These are phyloP conservation scores for Oreochromis mossambicus DNA, from an alignment of 2,797 vertebrate genomes.

Conservation along the genomic window DNA sequence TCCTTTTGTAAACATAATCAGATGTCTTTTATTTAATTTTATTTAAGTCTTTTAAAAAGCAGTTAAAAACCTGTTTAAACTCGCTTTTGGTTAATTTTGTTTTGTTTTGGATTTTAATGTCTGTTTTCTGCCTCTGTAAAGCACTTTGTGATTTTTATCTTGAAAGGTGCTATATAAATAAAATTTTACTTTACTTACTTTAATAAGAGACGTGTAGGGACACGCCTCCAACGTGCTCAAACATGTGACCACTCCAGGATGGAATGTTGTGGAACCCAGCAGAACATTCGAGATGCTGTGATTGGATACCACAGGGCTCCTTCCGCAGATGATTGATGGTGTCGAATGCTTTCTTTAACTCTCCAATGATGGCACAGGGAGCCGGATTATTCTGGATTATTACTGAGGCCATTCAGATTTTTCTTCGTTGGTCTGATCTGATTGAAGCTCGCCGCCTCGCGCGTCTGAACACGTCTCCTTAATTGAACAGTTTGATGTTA, in stretches of 20 bases:
- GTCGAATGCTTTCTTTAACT: neutral
- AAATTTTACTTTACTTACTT: too few species aligned
- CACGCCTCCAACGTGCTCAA: too few species aligned
- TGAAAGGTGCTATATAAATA: too few species aligned
- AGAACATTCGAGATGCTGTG: rapidly evolving
- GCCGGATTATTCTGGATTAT: neutral
- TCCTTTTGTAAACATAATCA: neutral
- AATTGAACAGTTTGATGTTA: neutral
- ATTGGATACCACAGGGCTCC: neutral
- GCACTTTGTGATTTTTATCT: too few species aligned
- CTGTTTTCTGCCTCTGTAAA: too few species aligned
- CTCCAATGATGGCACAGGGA: neutral
- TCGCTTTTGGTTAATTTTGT: too few species aligned
- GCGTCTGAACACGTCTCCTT: neutral
- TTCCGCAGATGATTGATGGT: neutral
- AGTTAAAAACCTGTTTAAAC: too few species aligned
- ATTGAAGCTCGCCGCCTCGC: neutral
- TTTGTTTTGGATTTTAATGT: too few species aligned
- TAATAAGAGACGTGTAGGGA: neutral
- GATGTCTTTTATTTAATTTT: rapidly evolving
- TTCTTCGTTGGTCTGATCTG: neutral
- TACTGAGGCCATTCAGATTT: neutral
- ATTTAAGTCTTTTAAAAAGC: too few species aligned
- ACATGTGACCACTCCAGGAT: too few species aligned
- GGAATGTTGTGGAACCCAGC: too few species aligned